A percentile compares a stretch with the other conserved stretches of the same genome.
These are phyloP conservation scores for Notechis scutatus DNA, from an alignment of 2,113 vertebrate species.

Conservation along the genomic window DNA sequence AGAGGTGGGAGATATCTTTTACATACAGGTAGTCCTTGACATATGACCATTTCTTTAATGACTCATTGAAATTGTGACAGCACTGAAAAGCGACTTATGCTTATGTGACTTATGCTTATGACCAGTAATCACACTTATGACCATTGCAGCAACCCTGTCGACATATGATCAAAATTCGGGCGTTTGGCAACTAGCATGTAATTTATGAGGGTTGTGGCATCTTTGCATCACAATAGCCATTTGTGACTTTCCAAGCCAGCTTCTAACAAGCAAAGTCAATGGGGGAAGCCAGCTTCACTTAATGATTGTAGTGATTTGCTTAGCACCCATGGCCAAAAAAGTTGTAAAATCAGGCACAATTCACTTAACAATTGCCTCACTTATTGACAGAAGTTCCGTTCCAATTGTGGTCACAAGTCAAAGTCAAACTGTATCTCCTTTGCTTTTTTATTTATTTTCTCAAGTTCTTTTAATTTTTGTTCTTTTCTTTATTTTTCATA, in stretches of 20 bases:
- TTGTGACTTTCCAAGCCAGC: background rate
- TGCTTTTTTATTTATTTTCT: background rate
- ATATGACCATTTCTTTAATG: background rate
- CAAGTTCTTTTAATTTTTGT: background rate
- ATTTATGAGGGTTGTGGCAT: background rate
- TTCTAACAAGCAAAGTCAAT: background rate
- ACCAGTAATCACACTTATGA: background rate
- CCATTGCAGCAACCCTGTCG: background rate
- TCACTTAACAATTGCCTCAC: background rate
- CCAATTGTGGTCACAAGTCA: background rate
- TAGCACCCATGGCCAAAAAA: background rate
- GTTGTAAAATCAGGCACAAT: background rate
- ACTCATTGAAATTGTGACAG: background rate
- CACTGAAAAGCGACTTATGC: background rate
- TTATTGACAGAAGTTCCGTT: background rate
- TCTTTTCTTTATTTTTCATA: background rate
- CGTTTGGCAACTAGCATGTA: background rate
- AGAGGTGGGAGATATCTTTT: background rate
- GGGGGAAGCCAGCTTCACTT: background rate
- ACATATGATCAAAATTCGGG: background rate
- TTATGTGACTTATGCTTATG: background rate
- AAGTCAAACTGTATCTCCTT: background rate
- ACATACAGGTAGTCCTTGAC: background rate
- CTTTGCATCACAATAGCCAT: background rate
- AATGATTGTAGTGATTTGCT: background rate